Conservation (phyloP, 2,113 vertebrate genomes). For the Rhea pennata region DNA sequence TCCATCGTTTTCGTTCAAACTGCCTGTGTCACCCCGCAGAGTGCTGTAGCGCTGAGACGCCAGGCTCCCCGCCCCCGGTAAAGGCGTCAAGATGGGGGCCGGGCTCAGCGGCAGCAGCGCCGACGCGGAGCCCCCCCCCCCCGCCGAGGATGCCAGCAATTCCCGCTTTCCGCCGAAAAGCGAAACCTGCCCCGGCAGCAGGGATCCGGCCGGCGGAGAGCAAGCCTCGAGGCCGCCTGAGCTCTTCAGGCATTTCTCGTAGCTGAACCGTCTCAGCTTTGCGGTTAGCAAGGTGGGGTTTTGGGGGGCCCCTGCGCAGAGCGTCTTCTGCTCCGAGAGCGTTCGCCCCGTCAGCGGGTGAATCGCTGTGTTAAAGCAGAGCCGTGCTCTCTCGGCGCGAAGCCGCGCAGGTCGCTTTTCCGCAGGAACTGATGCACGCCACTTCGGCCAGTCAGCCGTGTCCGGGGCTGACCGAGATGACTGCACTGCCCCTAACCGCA, state of each 20-base stretch:
- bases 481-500: not conserved
- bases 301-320: not conserved
- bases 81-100: slow-evolving; percentile 50
- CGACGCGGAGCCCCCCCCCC: not conserved
- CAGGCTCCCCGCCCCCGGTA: slow-evolving; percentile 46
- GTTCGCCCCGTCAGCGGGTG: not conserved
- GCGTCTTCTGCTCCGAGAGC: not conserved
- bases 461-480: not conserved
- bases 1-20: slow-evolving; percentile 3
- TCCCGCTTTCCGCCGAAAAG: not conserved
- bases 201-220: not conserved
- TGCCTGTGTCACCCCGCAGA: slow-evolving; percentile 38
- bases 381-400: not conserved
- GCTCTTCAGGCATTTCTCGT: not conserved
- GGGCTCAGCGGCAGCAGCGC: not conserved
- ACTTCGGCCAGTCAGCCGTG: not conserved
- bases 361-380: slow-evolving; percentile 12
- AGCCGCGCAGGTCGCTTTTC: not conserved
- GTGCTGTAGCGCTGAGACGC: slow-evolving; percentile 59
- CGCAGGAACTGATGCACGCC: not conserved
- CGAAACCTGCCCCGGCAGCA: not conserved
- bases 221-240: fast-evolving
- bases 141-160: not conserved
- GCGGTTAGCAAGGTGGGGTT: not conserved
- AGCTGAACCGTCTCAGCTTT: not conserved